These are phyloP conservation scores for Neotoma lepida DNA, from an alignment of 2,113 vertebrate species.

Conservation along the genomic window DNA sequence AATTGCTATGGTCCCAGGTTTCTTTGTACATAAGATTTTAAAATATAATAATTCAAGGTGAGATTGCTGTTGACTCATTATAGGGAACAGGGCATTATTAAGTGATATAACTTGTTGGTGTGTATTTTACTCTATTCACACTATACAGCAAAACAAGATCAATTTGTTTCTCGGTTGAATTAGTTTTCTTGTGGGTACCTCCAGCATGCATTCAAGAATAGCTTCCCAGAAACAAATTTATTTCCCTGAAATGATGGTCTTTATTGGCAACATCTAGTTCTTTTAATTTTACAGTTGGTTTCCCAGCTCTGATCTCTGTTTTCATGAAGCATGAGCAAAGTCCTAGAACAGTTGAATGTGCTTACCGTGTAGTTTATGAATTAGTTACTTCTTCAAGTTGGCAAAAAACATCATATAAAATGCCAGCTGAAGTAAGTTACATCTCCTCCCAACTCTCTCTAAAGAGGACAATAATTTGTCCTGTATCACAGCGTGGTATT, in stretches of 20 bases:
- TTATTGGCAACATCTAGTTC: slow-evolving; percentile 90
- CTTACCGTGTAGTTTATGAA: slow-evolving; percentile 86
- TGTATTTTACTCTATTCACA: slow-evolving; percentile 87
- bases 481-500: slow-evolving; percentile 51
- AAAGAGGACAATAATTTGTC: slow-evolving; percentile 65
- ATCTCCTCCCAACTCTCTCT: not conserved
- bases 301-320: slow-evolving; percentile 90
- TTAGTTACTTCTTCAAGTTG: slow-evolving; percentile 85
- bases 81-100: slow-evolving; percentile 87
- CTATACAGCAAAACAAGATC: slow-evolving; percentile 88
- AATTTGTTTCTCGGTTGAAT: slow-evolving; percentile 88
- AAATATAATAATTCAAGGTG: slow-evolving; percentile 83
- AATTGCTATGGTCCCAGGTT: slow-evolving; percentile 37
- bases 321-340: slow-evolving; percentile 89
- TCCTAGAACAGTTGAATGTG: slow-evolving; percentile 86
- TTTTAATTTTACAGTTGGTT: slow-evolving; percentile 92
- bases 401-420: slow-evolving; percentile 79
- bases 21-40: slow-evolving; percentile 77
- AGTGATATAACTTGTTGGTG: slow-evolving; percentile 86
- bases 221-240: slow-evolving; percentile 89
- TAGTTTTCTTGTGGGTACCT: slow-evolving; percentile 87
- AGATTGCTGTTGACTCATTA: slow-evolving; percentile 86
- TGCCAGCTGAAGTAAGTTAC: slow-evolving; percentile 72
- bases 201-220: slow-evolving; percentile 85
- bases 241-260: slow-evolving; percentile 89